Percentiles rank a stretch among this genome's conserved stretches.
Evolutionary conservation across 2,113 vertebrate genomes (phyloP).

Genomic region (Misgurnus mizolepis): DNA sequence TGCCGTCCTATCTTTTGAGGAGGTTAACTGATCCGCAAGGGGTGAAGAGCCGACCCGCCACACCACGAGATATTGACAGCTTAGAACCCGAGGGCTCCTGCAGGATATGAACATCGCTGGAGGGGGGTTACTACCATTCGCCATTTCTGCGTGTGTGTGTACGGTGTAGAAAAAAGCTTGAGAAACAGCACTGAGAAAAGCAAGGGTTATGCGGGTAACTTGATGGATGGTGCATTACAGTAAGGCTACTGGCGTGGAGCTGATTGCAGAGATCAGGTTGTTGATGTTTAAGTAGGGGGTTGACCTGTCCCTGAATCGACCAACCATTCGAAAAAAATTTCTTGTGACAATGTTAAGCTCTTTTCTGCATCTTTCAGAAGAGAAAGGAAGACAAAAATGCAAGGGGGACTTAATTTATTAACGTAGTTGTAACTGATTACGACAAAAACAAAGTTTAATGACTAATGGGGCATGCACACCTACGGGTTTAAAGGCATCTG

Average conservation of each 20-base stretch:
- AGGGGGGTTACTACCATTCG: slow-evolving; percentile 75
- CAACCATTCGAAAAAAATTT: slow-evolving; percentile 59
- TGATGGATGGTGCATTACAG: slow-evolving; percentile 39
- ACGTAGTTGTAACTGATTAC: not conserved
- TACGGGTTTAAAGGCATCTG: too few relatives aligned
- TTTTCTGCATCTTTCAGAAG: slow-evolving; percentile 48
- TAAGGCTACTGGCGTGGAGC: not conserved
- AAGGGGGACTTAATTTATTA: slow-evolving; percentile 19
- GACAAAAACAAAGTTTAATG: not conserved
- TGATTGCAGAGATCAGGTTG: slow-evolving; percentile 22
- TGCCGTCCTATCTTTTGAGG: slow-evolving; percentile 66
- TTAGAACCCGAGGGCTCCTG: slow-evolving; percentile 82
- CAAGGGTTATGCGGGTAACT: slow-evolving; percentile 19
- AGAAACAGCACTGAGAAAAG: slow-evolving; percentile 44
- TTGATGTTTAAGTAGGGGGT: slow-evolving; percentile 42
- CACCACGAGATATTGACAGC: slow-evolving; percentile 79
- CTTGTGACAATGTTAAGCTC: slow-evolving; percentile 44
- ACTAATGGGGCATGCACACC: too few relatives aligned
- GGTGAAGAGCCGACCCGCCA: slow-evolving; percentile 56
- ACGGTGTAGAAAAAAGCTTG: slow-evolving; percentile 22
- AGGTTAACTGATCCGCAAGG: slow-evolving; percentile 74
- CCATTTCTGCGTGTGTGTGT: slow-evolving; percentile 65
- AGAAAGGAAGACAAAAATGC: not conserved
- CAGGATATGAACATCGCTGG: slow-evolving; percentile 84
- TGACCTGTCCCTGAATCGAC: slow-evolving; percentile 53